Conservation (phyloP, 2,888 invertebrate genomes). For the Diadegma fenestrale region DNA sequence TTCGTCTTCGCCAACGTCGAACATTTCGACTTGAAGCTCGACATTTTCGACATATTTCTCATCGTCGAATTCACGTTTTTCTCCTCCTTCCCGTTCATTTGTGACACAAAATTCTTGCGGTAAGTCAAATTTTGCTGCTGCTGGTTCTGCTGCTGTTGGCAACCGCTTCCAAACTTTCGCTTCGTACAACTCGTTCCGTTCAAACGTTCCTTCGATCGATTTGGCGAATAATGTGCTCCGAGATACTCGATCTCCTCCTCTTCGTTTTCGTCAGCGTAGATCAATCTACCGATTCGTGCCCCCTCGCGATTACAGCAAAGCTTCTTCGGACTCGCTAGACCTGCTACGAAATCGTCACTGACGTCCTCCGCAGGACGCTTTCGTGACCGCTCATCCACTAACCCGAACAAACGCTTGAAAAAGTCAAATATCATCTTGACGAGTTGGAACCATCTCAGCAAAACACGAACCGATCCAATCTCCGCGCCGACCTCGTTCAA, state of each 20-base stretch:
- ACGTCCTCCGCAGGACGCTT: constrained; percentile 75
- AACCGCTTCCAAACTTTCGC: constrained; percentile 25
- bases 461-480: constrained; percentile 47
- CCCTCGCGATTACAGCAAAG: constrained; percentile 62
- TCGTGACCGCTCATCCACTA: constrained; percentile 75
- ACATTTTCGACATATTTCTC: constrained; percentile 18
- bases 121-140: neutral
- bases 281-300: constrained; percentile 26
- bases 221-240: constrained; percentile 62
- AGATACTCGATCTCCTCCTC: constrained; percentile 72
- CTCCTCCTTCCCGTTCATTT: constrained; percentile 51
- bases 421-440: constrained; percentile 75
- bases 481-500: constrained; percentile 56
- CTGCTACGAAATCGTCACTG: constrained; percentile 58
- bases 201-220: constrained; percentile 62
- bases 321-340: constrained; percentile 73
- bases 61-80: constrained; percentile 18
- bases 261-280: constrained; percentile 66
- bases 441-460: constrained; percentile 55
- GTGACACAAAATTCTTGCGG: constrained; percentile 18
- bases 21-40: constrained; percentile 55
- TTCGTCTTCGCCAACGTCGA: constrained; percentile 73
- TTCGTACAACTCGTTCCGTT: constrained; percentile 66
- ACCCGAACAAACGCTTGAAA: constrained; percentile 76
- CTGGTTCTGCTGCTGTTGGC: neutral